Evolutionary conservation across 2,888 invertebrate species (phyloP), one percentile per base, ranked within the genome.

Genomic region (Agriopis aurantiaria): DNA sequence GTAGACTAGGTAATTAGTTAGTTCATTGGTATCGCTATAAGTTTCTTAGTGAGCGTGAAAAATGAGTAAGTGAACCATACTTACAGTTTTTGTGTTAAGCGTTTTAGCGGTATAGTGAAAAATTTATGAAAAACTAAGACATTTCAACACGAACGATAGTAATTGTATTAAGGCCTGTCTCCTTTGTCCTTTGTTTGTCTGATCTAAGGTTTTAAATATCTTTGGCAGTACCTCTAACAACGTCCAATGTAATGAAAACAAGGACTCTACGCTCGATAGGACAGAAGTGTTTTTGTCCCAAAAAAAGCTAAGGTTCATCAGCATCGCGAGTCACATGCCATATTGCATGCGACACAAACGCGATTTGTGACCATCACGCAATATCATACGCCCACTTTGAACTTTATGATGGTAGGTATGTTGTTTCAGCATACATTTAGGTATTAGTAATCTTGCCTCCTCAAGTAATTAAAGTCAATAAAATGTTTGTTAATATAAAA

Each of bases 281-380:
- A 76, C 74, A 77, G 76, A 79, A 80, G 73, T 76, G 80, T 81
- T 73, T 79, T 77, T 77, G 76, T 72, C 74, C 43, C 51, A 57
- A 66, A 70, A 62, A 66, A 69, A 83, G 82, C 81, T 85, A 85
- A 87, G 85, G 86, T 23, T 56, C 53, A 52, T 64, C 74, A 49
- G 60, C 73, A 66, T 76, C 67, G 70, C 65, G 68, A 74, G 58
- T 62, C 65, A 56, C 69, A 62, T 74, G 73, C 65, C 71, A 75
- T 66, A 77, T 79, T 76, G 79, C 81, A 81, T 79, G 78, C 71
- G 75, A 72, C 75, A 75, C 71, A 49, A 61, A 62, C 62, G 43
- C 70, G 70, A 71, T 72, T 74, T 69, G 73, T 69, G 68, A 74
- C 66, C 65, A 69, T 60, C 78, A 78, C 76, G 78, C 76, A 68